Percentiles rank a stretch among this genome's conserved stretches.
phyloP scores from a whole-genome alignment of 30 jellyfish, hydroid and myxozoan genomes.

The Rhopilema esculentum region DNA sequence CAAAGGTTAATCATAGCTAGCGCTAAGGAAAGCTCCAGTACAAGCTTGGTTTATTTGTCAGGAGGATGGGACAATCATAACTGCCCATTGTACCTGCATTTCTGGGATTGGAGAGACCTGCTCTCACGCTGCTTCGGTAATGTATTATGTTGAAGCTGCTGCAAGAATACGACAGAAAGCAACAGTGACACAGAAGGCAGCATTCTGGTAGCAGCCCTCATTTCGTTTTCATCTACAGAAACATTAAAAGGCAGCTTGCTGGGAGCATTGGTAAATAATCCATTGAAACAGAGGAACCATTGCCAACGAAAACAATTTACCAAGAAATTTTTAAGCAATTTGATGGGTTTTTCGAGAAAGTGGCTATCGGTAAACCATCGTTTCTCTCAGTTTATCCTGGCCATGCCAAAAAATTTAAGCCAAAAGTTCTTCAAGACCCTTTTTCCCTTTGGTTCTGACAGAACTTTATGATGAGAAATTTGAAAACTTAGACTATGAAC shows the following conservation, averaged over 20 bases:
- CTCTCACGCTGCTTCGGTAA: constrained; percentile 42
- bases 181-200: constrained; percentile 10
- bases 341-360: constrained; percentile 6
- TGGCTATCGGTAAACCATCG: not conserved
- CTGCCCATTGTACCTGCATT: constrained; percentile 58
- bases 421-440: not conserved
- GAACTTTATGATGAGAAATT: not conserved
- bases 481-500: not conserved
- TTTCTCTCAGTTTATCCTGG: constrained; percentile 12
- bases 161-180: constrained; percentile 4
- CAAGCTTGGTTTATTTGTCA: constrained; percentile 8
- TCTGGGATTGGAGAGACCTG: constrained; percentile 37
- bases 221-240: constrained; percentile 2
- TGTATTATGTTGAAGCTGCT: constrained; percentile 39
- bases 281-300: not conserved
- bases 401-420: not conserved
- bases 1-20: not conserved
- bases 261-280: not conserved
- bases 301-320: not conserved
- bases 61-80: constrained; percentile 14
- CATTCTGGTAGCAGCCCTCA: constrained; percentile 11
- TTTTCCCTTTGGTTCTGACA: not conserved
- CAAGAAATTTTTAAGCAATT: not conserved
- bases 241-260: not conserved
- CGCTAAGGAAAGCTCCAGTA: not conserved